phyloP scores from a whole-genome alignment of 1,140 invertebrate species.

The Pantala flavescens region DNA sequence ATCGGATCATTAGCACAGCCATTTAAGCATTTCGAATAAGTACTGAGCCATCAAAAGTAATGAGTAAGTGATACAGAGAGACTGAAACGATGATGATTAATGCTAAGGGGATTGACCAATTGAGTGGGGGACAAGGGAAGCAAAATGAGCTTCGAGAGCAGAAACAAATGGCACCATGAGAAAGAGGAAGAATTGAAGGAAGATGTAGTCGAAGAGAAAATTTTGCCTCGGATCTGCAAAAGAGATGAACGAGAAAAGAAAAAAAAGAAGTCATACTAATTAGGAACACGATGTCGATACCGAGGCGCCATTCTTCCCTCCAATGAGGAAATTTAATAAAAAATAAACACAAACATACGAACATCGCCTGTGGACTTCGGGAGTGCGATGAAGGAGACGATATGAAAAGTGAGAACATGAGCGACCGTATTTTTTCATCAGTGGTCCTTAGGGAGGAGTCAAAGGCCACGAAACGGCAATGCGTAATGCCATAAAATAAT shows the following conservation, averaged over 20 bases:
- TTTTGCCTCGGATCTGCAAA: neutral
- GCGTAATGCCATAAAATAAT: neutral
- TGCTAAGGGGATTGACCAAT: neutral
- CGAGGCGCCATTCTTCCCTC: neutral
- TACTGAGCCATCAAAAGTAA: too few species aligned
- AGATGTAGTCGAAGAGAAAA: too few species aligned
- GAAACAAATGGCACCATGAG: too few species aligned
- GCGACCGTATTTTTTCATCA: neutral
- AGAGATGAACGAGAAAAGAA: neutral
- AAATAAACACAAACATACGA: neutral
- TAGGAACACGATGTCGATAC: neutral
- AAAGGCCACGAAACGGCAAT: neutral
- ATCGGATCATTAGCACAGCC: too few species aligned
- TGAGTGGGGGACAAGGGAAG: neutral
- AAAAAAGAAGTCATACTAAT: neutral
- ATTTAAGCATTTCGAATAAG: too few species aligned
- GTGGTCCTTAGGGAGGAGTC: neutral
- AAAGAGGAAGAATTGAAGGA: too few species aligned
- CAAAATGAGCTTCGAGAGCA: neutral
- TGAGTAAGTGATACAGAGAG: neutral
- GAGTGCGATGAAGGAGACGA: neutral
- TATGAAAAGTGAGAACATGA: conserved; percentile 2
- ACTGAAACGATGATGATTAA: neutral
- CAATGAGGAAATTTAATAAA: neutral
- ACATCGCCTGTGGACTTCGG: neutral